These are phyloP conservation scores for Empis stercorea DNA, from an alignment of 2,888 invertebrate species.

Conservation along the genomic window DNA sequence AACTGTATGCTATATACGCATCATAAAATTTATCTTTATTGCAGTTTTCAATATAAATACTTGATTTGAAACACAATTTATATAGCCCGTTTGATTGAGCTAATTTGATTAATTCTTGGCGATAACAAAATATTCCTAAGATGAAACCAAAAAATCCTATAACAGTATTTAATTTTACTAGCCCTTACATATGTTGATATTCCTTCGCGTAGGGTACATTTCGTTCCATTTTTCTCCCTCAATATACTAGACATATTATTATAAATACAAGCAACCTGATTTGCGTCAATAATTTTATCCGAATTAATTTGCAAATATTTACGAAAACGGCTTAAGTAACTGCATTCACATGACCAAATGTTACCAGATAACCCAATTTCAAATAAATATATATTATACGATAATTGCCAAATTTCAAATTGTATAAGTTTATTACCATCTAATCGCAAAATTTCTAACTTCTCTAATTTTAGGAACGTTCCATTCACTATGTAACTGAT, in stretches of 20 bases:
- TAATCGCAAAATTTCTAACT: conserved; percentile 70
- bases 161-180: conserved; percentile 58
- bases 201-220: conserved; percentile 60
- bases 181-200: conserved; percentile 56
- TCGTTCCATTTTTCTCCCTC: conserved; percentile 65
- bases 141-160: conserved; percentile 62
- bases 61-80: conserved; percentile 73
- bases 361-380: conserved; percentile 73
- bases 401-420: conserved; percentile 78
- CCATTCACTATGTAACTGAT: conserved; percentile 72
- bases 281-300: conserved; percentile 68
- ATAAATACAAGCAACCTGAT: conserved; percentile 61
- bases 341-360: conserved; percentile 86
- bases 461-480: conserved; percentile 67
- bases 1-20: conserved; percentile 89
- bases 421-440: conserved; percentile 72
- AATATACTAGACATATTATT: conserved; percentile 60
- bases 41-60: conserved; percentile 43
- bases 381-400: conserved; percentile 72
- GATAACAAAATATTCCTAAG: conserved; percentile 67
- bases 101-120: conserved; percentile 72
- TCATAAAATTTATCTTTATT: conserved; percentile 79
- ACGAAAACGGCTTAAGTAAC: conserved; percentile 65
- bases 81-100: conserved; percentile 75
- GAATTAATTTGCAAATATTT: conserved; percentile 66